These are phyloP conservation scores for Rhynchomys soricoides DNA, from an alignment of 2,113 vertebrate species.

Conservation along the genomic window DNA sequence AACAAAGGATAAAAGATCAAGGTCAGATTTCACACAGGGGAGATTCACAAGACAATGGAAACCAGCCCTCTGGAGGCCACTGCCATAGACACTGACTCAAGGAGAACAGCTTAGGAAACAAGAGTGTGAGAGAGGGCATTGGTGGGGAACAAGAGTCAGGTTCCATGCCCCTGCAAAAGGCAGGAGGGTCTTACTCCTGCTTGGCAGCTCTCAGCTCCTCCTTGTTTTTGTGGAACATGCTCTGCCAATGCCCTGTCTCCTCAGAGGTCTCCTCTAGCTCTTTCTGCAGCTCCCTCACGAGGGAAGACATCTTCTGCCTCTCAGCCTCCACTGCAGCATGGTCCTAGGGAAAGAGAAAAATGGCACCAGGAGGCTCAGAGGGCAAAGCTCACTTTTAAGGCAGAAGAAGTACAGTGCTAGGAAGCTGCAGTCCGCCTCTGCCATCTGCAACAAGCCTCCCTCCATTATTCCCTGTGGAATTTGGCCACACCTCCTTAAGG, in stretches of 20 bases:
- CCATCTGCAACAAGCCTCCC: neutral
- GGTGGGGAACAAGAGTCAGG: neutral
- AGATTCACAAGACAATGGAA: neutral
- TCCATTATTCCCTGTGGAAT: neutral
- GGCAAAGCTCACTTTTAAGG: neutral
- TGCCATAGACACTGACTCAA: too few relatives aligned
- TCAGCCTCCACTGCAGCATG: conserved; percentile 92
- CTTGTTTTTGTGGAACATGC: conserved; percentile 93
- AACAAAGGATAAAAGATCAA: neutral
- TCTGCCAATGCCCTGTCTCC: conserved; percentile 94
- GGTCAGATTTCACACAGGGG: conserved; percentile 6
- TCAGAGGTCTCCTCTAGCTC: conserved; percentile 94
- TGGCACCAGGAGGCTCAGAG: neutral
- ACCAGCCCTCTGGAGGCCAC: neutral
- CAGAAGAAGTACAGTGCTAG: too few relatives aligned
- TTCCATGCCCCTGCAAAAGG: neutral
- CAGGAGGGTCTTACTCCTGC: conserved; percentile 90
- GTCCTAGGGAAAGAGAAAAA: conserved; percentile 83
- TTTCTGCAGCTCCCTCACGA: conserved; percentile 91
- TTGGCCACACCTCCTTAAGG: neutral
- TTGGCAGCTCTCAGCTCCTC: conserved; percentile 92
- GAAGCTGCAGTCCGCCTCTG: neutral
- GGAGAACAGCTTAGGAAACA: fast-evolving
- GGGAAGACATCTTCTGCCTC: conserved; percentile 89
- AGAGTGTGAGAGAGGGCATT: neutral